Evolutionary conservation across 2,888 invertebrate species (phyloP), one percentile per base, ranked within the genome.

Genomic region (Malthinus flaveolus): DNA sequence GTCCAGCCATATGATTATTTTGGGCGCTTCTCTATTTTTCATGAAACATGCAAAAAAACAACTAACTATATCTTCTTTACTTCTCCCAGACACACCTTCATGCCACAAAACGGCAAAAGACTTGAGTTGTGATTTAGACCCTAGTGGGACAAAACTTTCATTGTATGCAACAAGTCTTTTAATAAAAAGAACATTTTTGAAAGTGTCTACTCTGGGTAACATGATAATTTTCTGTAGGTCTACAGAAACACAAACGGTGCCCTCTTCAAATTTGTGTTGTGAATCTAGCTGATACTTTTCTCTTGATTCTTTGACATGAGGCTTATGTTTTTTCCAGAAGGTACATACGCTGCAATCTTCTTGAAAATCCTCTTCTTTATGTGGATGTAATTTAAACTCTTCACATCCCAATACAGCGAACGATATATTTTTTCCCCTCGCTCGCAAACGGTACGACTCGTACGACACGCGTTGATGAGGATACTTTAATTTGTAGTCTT

Each of bases 321-420:
- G 47, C 33, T 46, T 61, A 45, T 62, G 59, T 10, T 47, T 42
- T 23, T 39, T 47, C 49, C 51, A 61, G 34, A 12, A 46, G 10
- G 32, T 31, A 49, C 59, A 59, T 32, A 35, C 23, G 12, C 35
- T 12, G 49, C 61, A 61, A 32, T 51, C 35, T 46, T 50, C 54
- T 42, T 59, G 42, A 39, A 63, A 48, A 13, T 61, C 39, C 23
- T 64, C 49, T 53, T 49, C 42, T 31, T 52, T 57, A 46, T 57
- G 62, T 13, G 37, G 54, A 58, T 64, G 56, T 33, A 56, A 36
- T 13, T 56, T 37, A 49, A 59, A 60, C 12, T 56, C 47, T 56
- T 65, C 64, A 51, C 62, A 66, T 6, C 65, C 65, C 13, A 66
- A 48, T 36, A 53, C 51, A 11, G 66, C 57, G 44, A 65, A 67